Evolutionary conservation across 2,888 invertebrate species (phyloP), one percentile per base, ranked within the genome.

Genomic region (Lochmaea crataegi): DNA sequence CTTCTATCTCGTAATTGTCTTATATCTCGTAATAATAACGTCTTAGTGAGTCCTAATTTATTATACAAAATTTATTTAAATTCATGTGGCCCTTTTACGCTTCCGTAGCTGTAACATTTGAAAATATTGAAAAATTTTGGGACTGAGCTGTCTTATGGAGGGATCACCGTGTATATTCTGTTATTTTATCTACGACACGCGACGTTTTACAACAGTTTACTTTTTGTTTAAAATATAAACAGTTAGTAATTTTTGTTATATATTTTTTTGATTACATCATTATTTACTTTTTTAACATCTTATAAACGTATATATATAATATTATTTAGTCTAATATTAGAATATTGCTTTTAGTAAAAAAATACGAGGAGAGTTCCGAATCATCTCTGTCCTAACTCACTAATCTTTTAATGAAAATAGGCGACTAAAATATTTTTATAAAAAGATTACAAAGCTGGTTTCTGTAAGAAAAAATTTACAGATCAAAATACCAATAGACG

Each of bases 341-440:
- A 53, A 53, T 53, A 53, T 53, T 53, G 53, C 53, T 53, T 53
- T 53, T 53, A 53, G 53, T 53, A n/a, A 53, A 53, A 51, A 53
- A n/a, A 38, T 48, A 48, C 18, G 53, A 53, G 10, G 16, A 53
- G 53, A 53, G 18, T 53, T 53, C 53, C n/a, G 18, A 53, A 53
- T 53, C 53, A 53, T 53, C 16, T 7, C n/a, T n/a, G n/a, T n/a
- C 7, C n/a, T n/a, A 48, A 48, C 5, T 48, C n/a, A 48, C 14
- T 48, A 48, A n/a, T 7, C 14, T 7, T 14, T 48, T 11, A 14
- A 48, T 14, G 48, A 32, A 32, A 6, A 32, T 26, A 38, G 0
- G 1, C 9, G 32, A 38, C 32, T 38, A 7, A 38, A 38, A 38
- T 38, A 38, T 38, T 22, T n/a, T 38, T 38, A 38, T 9, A 38